phyloP scores from a whole-genome alignment of 2,113 vertebrate species.

The Caranx ignobilis region DNA sequence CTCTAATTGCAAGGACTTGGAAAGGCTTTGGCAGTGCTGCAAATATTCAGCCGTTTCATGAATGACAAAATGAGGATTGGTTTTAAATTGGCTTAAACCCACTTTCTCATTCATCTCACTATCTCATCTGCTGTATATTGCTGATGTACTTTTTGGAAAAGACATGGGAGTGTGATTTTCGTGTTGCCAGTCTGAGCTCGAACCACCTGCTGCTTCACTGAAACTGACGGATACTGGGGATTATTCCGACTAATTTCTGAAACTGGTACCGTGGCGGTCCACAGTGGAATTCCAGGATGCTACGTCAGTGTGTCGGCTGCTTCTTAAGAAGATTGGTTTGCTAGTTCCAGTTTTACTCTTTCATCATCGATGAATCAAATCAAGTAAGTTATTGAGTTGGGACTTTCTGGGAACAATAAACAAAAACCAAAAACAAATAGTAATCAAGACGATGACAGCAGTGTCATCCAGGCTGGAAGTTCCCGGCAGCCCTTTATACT shows the following conservation, averaged over 20 bases:
- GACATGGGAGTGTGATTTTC: background rate
- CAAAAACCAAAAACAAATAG: slow-evolving; percentile 25
- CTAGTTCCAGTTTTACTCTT: slow-evolving; percentile 9
- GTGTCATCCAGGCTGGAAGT: slow-evolving; percentile 44
- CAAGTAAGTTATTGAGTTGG: slow-evolving; percentile 57
- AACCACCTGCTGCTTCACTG: slow-evolving; percentile 13
- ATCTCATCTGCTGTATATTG: slow-evolving; percentile 3
- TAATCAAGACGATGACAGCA: slow-evolving; percentile 24
- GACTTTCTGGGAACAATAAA: slow-evolving; percentile 40
- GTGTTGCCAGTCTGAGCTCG: background rate
- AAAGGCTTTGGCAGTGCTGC: background rate
- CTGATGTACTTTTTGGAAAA: slow-evolving; percentile 1
- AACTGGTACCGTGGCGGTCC: background rate
- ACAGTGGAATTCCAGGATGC: slow-evolving; percentile 21
- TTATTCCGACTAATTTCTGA: slow-evolving; percentile 11
- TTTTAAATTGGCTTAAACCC: slow-evolving; percentile 6
- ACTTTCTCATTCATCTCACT: background rate
- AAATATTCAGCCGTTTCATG: background rate
- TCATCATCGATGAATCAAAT: slow-evolving; percentile 52
- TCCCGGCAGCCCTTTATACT: slow-evolving; percentile 54
- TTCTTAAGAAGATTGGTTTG: slow-evolving; percentile 16
- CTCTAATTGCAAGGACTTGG: background rate
- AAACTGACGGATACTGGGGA: background rate
- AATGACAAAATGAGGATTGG: slow-evolving; percentile 22
- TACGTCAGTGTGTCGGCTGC: background rate